Evolutionary conservation across 2,797 vertebrate species (phyloP).

Genomic region (Amazonetta brasiliensis): DNA sequence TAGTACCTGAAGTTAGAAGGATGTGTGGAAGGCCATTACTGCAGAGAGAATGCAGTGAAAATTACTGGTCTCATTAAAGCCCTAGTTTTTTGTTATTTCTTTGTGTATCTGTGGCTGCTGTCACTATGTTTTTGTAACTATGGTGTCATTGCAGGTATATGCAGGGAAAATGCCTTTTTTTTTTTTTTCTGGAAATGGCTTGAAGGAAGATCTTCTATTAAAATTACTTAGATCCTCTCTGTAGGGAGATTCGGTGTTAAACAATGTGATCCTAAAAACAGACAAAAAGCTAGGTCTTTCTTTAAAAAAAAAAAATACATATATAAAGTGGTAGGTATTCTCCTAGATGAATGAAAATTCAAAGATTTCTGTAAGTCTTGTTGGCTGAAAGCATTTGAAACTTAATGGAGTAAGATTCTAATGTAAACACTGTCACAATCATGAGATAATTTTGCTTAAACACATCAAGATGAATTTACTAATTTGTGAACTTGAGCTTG

Average conservation of each 20-base stretch:
- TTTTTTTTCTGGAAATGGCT: not conserved
- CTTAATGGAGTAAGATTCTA: not conserved
- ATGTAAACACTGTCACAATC: fast-evolving
- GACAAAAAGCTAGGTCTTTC: not conserved
- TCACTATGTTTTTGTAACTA: not conserved
- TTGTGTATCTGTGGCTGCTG: not conserved
- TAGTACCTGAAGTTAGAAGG: not conserved
- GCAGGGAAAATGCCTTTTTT: not conserved
- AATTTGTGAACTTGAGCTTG: not conserved
- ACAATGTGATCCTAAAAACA: fast-evolving
- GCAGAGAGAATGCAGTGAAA: not conserved
- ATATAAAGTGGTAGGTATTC: not conserved
- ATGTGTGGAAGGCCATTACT: not conserved
- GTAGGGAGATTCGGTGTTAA: not conserved
- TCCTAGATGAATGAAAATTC: not conserved
- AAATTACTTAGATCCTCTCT: not conserved
- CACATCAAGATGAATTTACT: not conserved
- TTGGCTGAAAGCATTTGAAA: not conserved
- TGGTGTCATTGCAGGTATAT: not conserved
- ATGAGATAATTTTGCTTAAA: not conserved
- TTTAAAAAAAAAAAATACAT: not conserved
- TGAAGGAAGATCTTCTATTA: not conserved
- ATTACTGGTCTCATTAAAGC: not conserved
- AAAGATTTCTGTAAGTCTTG: not conserved
- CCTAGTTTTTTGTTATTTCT: not conserved